Base-by-base conservation (phyloP, 2,113 vertebrate genomes). In the Anguilla rostrata region DNA sequence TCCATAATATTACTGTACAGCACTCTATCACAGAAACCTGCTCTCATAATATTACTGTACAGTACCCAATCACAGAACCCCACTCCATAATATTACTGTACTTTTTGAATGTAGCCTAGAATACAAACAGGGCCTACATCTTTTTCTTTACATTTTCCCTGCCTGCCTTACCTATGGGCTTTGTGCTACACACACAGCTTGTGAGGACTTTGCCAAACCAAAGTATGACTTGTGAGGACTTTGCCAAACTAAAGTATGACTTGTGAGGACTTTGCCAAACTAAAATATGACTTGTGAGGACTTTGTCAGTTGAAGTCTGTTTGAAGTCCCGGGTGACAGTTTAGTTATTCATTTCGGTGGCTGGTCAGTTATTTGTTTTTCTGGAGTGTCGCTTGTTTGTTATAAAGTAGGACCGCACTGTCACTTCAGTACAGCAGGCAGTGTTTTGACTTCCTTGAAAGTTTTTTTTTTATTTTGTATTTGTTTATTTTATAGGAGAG, bases 361-460 rank as follows among this genome's bases (percentile, higher is more conserved):
- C 85, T n/a, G 60, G 81, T 86, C 81, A 83, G 80, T 39, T 53
- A 78, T 86, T 39, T 34, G 39, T 39, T 60, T 86, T 81, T 15
- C 53, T 3, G 14, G 53, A 46, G 11, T 80, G 29, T 83, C 71
- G 3, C 18, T 86, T 81, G 79, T 84, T 22, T n/a, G 71, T 46
- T n/a, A 83, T 85, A 78, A 87, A 84, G 9, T 43, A 39, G n/a
- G 78, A 84, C 83, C 18, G 39, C n/a, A 5, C 75, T 81, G 78
- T 87, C 86, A 87, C 83, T 87, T 43, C 18, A 60, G 22, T 84
- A 40, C 43, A 34, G 40, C 41, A n/a, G 53, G 39, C 39, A 16
- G 43, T 80, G 41, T 66, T 56, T 84, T 80, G 82, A 87, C 49
- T 81, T 87, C 78, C 83, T 80, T 87, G 86, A 71, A 84, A 84